Evolutionary conservation across 2,888 invertebrate species (phyloP).

Genomic region (Blastobasis lacticolella): DNA sequence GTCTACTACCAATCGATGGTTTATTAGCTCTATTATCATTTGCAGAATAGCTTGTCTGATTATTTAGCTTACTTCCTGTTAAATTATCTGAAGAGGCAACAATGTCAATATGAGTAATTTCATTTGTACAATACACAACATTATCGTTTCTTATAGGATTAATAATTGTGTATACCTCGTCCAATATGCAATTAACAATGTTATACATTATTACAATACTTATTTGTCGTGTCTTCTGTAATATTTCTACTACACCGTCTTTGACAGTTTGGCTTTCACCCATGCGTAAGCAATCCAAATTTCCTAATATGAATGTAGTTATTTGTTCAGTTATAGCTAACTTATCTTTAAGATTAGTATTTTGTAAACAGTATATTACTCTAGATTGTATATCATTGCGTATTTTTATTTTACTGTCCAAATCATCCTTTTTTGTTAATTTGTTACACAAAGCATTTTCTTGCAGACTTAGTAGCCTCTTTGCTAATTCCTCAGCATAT

Average conservation of each 20-base stretch:
- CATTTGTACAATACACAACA: constrained; percentile 16
- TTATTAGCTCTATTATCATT: too few relatives aligned
- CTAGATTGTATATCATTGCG: too few relatives aligned
- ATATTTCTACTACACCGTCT: constrained; percentile 11
- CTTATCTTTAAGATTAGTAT: background rate
- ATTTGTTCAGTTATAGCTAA: constrained; percentile 11
- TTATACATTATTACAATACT: constrained; percentile 14
- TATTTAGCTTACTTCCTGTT: constrained; percentile 33
- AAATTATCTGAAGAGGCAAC: constrained; percentile 14
- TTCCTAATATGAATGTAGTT: too few relatives aligned
- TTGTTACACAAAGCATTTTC: background rate
- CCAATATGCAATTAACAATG: constrained; percentile 5
- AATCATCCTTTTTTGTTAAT: too few relatives aligned
- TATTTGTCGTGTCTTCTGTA: constrained; percentile 10
- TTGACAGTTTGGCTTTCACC: background rate
- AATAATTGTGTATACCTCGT: background rate
- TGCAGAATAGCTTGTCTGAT: constrained; percentile 19
- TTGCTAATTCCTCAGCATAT: constrained; percentile 25
- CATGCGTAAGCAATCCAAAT: constrained; percentile 1
- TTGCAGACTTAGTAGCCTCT: constrained; percentile 18
- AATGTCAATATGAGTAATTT: constrained; percentile 24
- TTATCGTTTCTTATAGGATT: too few relatives aligned
- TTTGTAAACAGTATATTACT: constrained; percentile 5
- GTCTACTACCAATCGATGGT: too few relatives aligned
- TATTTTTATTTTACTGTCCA: background rate